Conservation (phyloP, 2,113 vertebrate species). For the Steatornis caripensis region DNA sequence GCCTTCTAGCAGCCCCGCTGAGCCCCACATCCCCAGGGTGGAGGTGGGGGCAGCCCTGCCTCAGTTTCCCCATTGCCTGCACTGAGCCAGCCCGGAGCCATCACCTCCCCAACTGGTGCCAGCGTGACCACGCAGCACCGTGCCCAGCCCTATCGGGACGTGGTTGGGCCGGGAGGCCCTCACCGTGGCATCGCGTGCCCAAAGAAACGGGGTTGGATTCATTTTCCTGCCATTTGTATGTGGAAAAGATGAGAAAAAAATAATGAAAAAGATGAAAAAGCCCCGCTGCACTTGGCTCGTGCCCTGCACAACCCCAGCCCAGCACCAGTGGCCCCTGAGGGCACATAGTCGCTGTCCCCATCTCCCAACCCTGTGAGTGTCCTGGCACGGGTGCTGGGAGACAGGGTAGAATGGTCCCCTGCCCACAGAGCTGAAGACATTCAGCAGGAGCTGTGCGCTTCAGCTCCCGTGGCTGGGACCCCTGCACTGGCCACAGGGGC, state of each 20-base stretch:
- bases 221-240: neutral
- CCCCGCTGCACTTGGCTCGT: rapidly evolving
- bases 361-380: neutral
- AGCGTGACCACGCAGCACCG: rapidly evolving
- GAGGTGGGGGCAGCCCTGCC: neutral
- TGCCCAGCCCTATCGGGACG: neutral
- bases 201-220: rapidly evolving
- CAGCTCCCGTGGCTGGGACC: no score
- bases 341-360: neutral
- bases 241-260: neutral
- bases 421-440: neutral
- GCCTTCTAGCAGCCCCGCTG: neutral
- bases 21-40: neutral
- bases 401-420: neutral
- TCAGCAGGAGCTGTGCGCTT: no score
- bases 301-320: rapidly evolving
- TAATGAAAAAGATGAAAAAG: neutral
- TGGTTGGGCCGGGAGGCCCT: neutral
- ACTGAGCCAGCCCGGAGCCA: neutral
- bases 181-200: rapidly evolving
- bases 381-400: rapidly evolving
- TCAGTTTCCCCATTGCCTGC: neutral
- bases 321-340: neutral
- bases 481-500: neutral
- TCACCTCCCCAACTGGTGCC: neutral